Conservation (phyloP, 2,113 vertebrate species). For the Phalacrocorax carbo region DNA sequence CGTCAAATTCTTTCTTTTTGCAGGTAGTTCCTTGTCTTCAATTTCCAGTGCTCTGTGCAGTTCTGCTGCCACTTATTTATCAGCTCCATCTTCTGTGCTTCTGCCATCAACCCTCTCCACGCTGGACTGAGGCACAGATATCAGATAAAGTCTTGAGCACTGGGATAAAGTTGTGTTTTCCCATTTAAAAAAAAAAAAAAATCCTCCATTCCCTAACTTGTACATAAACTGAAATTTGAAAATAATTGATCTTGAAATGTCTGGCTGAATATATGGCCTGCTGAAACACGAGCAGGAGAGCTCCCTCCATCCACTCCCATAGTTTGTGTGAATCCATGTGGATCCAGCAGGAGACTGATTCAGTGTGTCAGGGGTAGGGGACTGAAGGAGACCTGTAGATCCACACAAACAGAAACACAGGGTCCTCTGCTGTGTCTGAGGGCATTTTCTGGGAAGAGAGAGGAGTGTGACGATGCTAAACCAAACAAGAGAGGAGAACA, state of each 20-base stretch:
- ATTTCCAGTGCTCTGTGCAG: background rate
- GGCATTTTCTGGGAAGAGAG: constrained; percentile 7
- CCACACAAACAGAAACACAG: constrained; percentile 22
- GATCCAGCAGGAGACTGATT: constrained; percentile 38
- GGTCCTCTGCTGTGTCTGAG: background rate
- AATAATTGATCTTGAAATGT: constrained; percentile 43
- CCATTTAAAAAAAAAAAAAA: background rate
- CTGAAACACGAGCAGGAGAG: constrained; percentile 9
- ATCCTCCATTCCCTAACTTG: background rate
- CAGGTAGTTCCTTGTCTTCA: background rate
- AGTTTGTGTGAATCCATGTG: constrained; percentile 53
- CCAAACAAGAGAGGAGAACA: constrained; percentile 17
- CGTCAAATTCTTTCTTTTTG: background rate
- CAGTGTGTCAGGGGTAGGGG: background rate
- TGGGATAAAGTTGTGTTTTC: background rate
- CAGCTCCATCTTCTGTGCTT: background rate
- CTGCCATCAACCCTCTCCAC: background rate
- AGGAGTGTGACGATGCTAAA: background rate
- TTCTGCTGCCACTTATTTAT: background rate
- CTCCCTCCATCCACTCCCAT: background rate
- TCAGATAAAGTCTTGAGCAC: background rate
- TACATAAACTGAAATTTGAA: constrained; percentile 24
- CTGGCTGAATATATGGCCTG: background rate
- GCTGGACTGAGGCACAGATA: background rate
- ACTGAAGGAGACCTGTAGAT: background rate